Conservation (phyloP, 1,140 invertebrate species). For the Achatina immaculata region DNA sequence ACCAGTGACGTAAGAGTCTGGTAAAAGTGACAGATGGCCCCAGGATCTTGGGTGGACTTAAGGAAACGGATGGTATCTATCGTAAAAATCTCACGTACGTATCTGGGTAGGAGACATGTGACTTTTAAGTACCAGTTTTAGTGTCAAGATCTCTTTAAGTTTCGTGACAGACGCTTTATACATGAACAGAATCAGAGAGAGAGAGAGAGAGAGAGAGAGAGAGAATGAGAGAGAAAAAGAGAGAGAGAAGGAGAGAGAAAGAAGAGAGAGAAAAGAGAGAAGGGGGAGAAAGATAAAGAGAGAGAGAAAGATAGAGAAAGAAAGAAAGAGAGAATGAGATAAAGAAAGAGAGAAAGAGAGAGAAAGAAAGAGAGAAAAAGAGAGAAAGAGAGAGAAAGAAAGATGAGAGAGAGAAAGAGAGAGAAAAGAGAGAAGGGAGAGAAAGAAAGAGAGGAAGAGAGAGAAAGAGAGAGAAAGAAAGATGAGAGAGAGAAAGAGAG, state of each 20-base stretch:
- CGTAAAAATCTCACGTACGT: too few relatives aligned
- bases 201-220: not conserved
- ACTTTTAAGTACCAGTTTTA: too few relatives aligned
- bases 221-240: not conserved
- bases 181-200: not conserved
- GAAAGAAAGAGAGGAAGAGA: not conserved
- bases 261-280: not conserved
- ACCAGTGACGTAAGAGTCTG: too few relatives aligned
- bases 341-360: not conserved
- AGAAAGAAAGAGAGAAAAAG: not conserved
- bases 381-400: not conserved
- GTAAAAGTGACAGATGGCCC: too few relatives aligned
- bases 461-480: too few relatives aligned
- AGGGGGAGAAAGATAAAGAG: not conserved
- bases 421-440: not conserved
- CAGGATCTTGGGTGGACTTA: too few relatives aligned
- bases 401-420: not conserved
- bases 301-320: not conserved
- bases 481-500: conserved; percentile 16
- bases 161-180: too few relatives aligned
- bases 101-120: too few relatives aligned
- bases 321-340: not conserved
- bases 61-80: too few relatives aligned
- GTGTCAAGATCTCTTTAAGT: too few relatives aligned
- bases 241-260: not conserved